Evolutionary conservation across 2,888 invertebrate genomes (phyloP).

Genomic region (Euplexia lucipara): DNA sequence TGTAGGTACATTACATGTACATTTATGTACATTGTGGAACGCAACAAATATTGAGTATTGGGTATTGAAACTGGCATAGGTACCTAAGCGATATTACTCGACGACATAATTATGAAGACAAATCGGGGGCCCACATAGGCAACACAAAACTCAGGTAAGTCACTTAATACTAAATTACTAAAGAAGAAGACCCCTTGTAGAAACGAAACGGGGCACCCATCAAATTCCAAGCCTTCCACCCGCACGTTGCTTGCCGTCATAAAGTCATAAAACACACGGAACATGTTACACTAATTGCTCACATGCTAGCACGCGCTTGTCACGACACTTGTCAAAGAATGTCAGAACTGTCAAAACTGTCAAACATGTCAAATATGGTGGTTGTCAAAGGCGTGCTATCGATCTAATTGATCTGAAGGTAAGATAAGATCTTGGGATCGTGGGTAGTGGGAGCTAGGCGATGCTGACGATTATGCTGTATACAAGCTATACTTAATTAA

Average conservation of each 20-base stretch:
- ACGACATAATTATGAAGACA: too few species aligned
- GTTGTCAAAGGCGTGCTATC: slow-evolving; percentile 70
- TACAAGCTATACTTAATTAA: too few species aligned
- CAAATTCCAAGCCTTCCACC: slow-evolving; percentile 42
- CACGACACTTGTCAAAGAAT: slow-evolving; percentile 65
- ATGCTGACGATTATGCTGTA: background rate
- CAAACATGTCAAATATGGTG: slow-evolving; percentile 60
- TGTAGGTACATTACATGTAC: too few species aligned
- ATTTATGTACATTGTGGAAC: too few species aligned
- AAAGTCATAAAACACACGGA: slow-evolving; percentile 52
- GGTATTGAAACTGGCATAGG: too few species aligned
- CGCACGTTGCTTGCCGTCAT: slow-evolving; percentile 44
- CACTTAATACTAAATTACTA: too few species aligned
- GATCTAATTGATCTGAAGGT: slow-evolving; percentile 72
- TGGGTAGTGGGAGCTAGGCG: slow-evolving; percentile 27
- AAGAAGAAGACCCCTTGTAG: too few species aligned
- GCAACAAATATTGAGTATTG: too few species aligned
- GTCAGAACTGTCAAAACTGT: slow-evolving; percentile 64
- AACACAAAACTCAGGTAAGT: background rate
- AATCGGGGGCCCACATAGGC: too few species aligned
- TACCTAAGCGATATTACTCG: too few species aligned
- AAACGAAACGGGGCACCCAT: slow-evolving; percentile 24
- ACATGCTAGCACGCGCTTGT: slow-evolving; percentile 61
- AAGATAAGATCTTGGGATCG: slow-evolving; percentile 55
- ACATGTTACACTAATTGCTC: slow-evolving; percentile 66